These are phyloP conservation scores for Musca domestica DNA, from an alignment of 1,140 invertebrate genomes.

Conservation along the genomic window DNA sequence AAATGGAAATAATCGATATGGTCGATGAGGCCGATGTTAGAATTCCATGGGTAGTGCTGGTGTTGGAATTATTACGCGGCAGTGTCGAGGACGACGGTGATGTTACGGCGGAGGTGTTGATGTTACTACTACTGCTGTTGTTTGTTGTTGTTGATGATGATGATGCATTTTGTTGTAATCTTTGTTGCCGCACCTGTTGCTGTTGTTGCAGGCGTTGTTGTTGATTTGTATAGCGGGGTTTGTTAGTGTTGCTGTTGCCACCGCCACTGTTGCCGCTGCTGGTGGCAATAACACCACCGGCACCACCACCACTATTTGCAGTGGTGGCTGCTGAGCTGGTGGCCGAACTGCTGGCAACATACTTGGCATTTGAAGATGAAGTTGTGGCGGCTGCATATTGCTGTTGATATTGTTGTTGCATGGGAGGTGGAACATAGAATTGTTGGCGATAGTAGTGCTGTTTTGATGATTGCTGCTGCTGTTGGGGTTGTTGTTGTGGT, in stretches of 20 bases:
- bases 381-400: slow-evolving; percentile 32
- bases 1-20: slow-evolving; percentile 52
- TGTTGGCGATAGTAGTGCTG: slow-evolving; percentile 44
- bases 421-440: slow-evolving; percentile 49
- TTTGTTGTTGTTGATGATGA: slow-evolving; percentile 17
- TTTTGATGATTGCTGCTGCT: background rate
- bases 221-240: slow-evolving; percentile 22
- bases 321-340: background rate
- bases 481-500: slow-evolving; percentile 6
- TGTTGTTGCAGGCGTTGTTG: slow-evolving; percentile 15
- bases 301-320: slow-evolving; percentile 4
- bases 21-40: slow-evolving; percentile 44
- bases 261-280: slow-evolving; percentile 3
- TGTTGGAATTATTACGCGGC: background rate
- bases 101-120: background rate
- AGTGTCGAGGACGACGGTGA: background rate
- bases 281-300: slow-evolving; percentile 6
- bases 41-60: slow-evolving; percentile 13
- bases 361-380: slow-evolving; percentile 11
- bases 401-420: slow-evolving; percentile 47
- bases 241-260: slow-evolving; percentile 17
- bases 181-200: slow-evolving; percentile 19
- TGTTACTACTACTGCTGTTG: background rate
- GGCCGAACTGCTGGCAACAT: background rate
- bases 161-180: slow-evolving; percentile 13